Conservation (phyloP, 2,888 invertebrate species). For the Sinhomidia bicolor region DNA sequence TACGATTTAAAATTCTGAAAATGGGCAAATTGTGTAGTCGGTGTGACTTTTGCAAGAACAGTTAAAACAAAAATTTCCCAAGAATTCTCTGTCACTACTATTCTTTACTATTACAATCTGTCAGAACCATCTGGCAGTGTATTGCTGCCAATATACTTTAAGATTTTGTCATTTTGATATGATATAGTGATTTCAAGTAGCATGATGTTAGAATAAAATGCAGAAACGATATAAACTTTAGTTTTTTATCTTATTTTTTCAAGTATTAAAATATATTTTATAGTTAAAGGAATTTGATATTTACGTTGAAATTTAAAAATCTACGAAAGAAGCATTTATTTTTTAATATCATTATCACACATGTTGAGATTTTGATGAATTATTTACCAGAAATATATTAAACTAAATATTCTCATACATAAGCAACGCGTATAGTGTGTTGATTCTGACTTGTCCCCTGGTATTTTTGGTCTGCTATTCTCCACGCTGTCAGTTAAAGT, state of each 20-base stretch:
- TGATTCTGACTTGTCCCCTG: neutral
- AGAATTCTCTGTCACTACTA: no score
- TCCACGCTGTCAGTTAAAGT: neutral
- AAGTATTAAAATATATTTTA: no score
- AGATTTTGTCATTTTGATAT: conserved; percentile 32
- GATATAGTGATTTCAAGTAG: neutral
- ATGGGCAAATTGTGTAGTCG: no score
- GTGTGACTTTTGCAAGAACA: neutral
- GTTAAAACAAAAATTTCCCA: no score
- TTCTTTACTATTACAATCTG: conserved; percentile 17
- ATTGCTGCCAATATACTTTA: neutral
- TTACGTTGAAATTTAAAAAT: neutral
- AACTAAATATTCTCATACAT: neutral
- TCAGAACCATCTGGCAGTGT: conserved; percentile 28
- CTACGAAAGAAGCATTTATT: conserved; percentile 1
- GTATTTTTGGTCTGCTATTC: neutral
- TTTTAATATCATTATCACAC: neutral
- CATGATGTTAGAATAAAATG: neutral
- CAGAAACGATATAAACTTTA: no score
- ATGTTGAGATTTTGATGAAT: neutral
- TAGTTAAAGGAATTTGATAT: no score
- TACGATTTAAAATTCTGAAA: neutral
- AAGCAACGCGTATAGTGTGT: neutral
- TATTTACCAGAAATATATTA: neutral
- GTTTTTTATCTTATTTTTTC: neutral